phyloP scores from a whole-genome alignment of 2,888 invertebrate genomes.

The Adela reaumurella region DNA sequence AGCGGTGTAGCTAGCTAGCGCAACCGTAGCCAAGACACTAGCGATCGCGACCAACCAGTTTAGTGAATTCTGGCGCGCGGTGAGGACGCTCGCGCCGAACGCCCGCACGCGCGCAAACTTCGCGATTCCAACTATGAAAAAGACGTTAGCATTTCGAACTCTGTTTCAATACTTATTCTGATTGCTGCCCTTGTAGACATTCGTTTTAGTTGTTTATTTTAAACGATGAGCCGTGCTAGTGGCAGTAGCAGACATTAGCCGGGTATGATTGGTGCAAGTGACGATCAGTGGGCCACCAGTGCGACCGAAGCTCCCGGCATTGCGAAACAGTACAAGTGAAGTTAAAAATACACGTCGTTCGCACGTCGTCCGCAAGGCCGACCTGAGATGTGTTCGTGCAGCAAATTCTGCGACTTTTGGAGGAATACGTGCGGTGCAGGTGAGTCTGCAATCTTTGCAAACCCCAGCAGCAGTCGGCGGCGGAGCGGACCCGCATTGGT shows the following conservation, averaged over 20 bases:
- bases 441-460: slow-evolving; percentile 25
- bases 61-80: background rate
- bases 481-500: no score
- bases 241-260: no score
- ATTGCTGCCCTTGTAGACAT: no score
- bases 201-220: no score
- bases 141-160: no score
- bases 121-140: background rate
- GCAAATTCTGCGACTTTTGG: slow-evolving; percentile 51
- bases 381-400: slow-evolving; percentile 47
- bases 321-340: slow-evolving; percentile 53
- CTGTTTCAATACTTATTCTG: no score
- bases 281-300: background rate
- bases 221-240: no score
- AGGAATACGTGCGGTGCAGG: slow-evolving; percentile 51
- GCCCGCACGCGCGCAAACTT: background rate
- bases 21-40: no score
- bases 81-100: background rate
- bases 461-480: no score
- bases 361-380: slow-evolving; percentile 22
- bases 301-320: slow-evolving; percentile 16
- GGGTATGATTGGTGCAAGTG: no score
- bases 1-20: no score
- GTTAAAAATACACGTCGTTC: slow-evolving; percentile 48
- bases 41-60: background rate